Evolutionary conservation across 2,113 vertebrate species (phyloP).

Genomic region (Agapornis roseicollis): DNA sequence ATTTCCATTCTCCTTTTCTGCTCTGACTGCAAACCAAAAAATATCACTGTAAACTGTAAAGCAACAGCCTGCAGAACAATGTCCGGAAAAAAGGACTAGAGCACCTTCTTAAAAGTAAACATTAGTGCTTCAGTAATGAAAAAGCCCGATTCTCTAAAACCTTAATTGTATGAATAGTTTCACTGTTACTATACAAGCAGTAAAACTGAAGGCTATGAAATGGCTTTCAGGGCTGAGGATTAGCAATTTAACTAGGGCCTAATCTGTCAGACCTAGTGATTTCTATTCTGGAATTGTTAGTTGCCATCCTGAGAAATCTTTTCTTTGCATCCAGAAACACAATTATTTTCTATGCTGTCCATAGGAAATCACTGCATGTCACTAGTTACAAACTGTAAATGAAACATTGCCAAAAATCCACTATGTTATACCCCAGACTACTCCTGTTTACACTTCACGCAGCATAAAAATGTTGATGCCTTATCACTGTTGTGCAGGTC

Average conservation of each 20-base stretch:
- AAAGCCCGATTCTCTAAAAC: neutral
- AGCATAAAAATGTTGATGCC: neutral
- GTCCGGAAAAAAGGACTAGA: neutral
- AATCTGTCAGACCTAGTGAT: neutral
- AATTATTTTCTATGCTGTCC: neutral
- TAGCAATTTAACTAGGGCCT: neutral
- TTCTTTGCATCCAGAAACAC: neutral
- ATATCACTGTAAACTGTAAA: neutral
- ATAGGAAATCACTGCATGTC: neutral
- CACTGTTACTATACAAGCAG: neutral
- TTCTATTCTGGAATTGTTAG: neutral
- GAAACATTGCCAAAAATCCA: neutral
- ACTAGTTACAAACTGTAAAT: conserved; percentile 1
- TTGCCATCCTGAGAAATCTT: neutral
- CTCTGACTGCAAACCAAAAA: neutral
- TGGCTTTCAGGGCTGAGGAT: neutral
- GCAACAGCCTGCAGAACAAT: neutral
- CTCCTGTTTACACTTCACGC: neutral
- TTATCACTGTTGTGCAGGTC: conserved; percentile 21
- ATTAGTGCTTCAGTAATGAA: neutral
- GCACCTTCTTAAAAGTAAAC: neutral
- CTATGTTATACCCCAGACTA: neutral
- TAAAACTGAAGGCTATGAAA: neutral
- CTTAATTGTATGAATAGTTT: neutral
- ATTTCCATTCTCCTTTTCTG: neutral